A percentile compares a stretch with the other conserved stretches of the same genome.
Evolutionary conservation across 1,140 invertebrate species (phyloP).

Genomic region (Drosophila virilis): DNA sequence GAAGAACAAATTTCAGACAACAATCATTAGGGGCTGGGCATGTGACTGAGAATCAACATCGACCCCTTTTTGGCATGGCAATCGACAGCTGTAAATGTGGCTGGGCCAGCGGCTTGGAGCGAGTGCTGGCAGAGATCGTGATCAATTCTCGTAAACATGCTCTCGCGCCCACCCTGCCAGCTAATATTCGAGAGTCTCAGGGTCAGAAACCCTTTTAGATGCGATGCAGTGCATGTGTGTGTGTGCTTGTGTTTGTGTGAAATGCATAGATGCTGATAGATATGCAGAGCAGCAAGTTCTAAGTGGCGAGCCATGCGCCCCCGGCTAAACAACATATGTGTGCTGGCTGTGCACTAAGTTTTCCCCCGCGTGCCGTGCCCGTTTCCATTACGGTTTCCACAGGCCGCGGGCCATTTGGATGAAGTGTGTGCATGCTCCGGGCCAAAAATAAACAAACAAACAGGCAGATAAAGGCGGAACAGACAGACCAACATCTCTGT

Average conservation of each 20-base stretch:
- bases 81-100: conserved; percentile 52
- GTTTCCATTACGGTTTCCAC: conserved; percentile 21
- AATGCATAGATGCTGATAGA: conserved; percentile 69
- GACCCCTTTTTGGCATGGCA: conserved; percentile 22
- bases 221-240: conserved; percentile 4
- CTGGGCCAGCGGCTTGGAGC: conserved; percentile 1
- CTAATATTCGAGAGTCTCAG: conserved; percentile 50
- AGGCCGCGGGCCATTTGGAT: conserved; percentile 56
- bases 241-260: conserved; percentile 44
- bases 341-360: conserved; percentile 10
- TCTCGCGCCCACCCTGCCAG: conserved; percentile 36
- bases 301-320: conserved; percentile 29
- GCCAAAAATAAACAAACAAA: conserved; percentile 77
- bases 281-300: conserved; percentile 35
- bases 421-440: conserved; percentile 47
- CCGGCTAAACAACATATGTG: conserved; percentile 39
- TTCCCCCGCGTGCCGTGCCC: conserved; percentile 1
- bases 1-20: conserved; percentile 11
- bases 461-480: conserved; percentile 30
- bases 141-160: conserved; percentile 49
- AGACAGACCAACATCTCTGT: conserved; percentile 50
- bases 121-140: conserved; percentile 30
- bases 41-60: conserved; percentile 13
- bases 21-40: conserved; percentile 9
- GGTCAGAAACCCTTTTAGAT: conserved; percentile 75